A percentile compares a stretch with the other conserved stretches of the same genome.
phyloP scores from a whole-genome alignment of 2,797 vertebrate genomes.

The Pseudochaenichthys georgianus region DNA sequence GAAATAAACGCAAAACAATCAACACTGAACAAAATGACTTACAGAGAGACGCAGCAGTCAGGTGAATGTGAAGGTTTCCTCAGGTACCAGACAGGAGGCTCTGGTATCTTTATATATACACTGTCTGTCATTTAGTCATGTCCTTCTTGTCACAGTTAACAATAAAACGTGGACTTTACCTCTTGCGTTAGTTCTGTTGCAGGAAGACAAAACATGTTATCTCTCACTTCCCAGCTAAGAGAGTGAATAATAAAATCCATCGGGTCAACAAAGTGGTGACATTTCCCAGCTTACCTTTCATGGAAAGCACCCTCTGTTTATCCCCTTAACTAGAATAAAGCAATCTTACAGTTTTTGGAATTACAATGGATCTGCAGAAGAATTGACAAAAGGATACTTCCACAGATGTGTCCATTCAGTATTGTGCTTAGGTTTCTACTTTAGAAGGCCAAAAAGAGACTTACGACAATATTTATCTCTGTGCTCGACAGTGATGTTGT shows the following conservation, averaged over 20 bases:
- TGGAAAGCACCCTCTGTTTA: not conserved
- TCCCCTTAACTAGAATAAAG: not conserved
- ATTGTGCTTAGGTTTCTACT: too few relatives aligned
- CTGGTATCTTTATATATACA: constrained; percentile 20
- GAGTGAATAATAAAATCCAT: not conserved
- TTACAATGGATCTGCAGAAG: not conserved
- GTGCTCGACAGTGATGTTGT: too few relatives aligned
- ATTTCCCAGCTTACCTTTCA: constrained; percentile 7
- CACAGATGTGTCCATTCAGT: not conserved
- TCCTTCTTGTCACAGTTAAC: not conserved
- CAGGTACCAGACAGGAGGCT: constrained; percentile 7
- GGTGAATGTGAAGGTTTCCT: not conserved
- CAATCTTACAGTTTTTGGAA: not conserved
- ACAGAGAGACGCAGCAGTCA: constrained; percentile 11
- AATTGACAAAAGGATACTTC: not conserved
- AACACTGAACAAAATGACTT: not conserved
- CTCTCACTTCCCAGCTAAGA: not conserved
- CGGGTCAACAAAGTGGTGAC: not conserved
- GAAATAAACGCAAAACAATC: accelerated
- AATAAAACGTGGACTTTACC: constrained; percentile 31
- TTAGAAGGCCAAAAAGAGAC: too few relatives aligned
- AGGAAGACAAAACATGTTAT: not conserved
- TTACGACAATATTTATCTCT: too few relatives aligned
- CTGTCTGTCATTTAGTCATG: not conserved
- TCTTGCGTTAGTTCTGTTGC: not conserved